Base-by-base conservation (phyloP, 2,888 invertebrate species). In the Aleiodes leptofemur region DNA sequence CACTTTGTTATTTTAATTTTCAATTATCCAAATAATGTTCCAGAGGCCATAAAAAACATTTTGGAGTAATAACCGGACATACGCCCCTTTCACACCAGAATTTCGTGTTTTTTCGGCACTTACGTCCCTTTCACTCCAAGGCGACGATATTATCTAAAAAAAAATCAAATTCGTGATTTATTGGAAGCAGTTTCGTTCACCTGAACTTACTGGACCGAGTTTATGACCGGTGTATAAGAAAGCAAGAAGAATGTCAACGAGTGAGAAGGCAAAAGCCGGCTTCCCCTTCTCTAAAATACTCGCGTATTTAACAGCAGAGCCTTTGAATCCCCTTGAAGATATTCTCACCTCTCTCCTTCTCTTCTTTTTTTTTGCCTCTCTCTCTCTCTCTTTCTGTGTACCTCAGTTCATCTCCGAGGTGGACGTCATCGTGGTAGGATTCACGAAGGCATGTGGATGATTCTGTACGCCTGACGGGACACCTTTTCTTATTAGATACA, bases 361-460 rank as follows among this genome's bases (percentile, higher is more conserved):
- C 31, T 31, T 16, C 23, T 2, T 23, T 31, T 16, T 2, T 2
- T 23, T 2, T 2, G 23, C 23, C 23, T 23, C 23, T 23, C 23
- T 11, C 56, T 31, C 59, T 34, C 31, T 43, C 9, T 43, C 56
- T 31, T 38, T 34, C 31, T 43, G 0, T 43, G 3, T 43, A 43
- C 43, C 43, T 43, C 43, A 43, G 43, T 43, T 43, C 11, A 43
- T 43, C 43, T 34, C 7, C 34, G 59, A 59, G 29, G 59, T 29
- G 59, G 13, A 57, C 57, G 57, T 57, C 57, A 59, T 31, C 34
- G 34, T n/a, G 59, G n/a, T 34, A 59, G 59, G 34, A 59, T n/a
- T 59, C 34, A 38, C 59, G 59, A 59, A 59, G 59, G 34, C 59
- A 59, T 59, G 38, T 34, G 59, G 59, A 59, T 38, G 34, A 59